These are phyloP conservation scores for Epinotia brunnichana DNA, from an alignment of 2,888 invertebrate genomes.

Conservation along the genomic window DNA sequence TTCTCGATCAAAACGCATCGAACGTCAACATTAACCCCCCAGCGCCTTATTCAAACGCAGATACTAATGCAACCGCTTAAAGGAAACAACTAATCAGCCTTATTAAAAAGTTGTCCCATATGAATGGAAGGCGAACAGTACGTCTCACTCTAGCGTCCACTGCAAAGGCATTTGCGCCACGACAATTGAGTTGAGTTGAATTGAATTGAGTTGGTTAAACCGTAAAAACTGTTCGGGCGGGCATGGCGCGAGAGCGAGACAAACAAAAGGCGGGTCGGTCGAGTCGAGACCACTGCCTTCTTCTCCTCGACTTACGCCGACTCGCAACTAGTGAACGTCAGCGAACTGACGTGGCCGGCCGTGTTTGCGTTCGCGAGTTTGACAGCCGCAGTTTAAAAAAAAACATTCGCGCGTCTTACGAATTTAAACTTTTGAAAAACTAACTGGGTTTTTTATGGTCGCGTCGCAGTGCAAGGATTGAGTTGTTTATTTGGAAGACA, in stretches of 20 bases:
- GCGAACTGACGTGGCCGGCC: constrained; percentile 79
- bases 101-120: constrained; percentile 56
- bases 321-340: constrained; percentile 82
- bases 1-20: constrained; percentile 69
- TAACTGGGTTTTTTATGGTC: constrained; percentile 58
- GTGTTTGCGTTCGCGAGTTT: constrained; percentile 67
- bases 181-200: constrained; percentile 84
- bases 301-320: constrained; percentile 82
- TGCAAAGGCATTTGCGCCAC: constrained; percentile 80
- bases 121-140: constrained; percentile 71
- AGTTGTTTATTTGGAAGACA: constrained; percentile 51
- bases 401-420: constrained; percentile 79
- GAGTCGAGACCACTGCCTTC: constrained; percentile 82
- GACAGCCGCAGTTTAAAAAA: constrained; percentile 70
- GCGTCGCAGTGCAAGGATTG: constrained; percentile 45
- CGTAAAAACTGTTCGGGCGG: constrained; percentile 82
- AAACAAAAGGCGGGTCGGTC: constrained; percentile 81
- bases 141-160: constrained; percentile 82
- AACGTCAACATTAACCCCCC: constrained; percentile 56
- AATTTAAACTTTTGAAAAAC: constrained; percentile 71
- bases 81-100: constrained; percentile 49
- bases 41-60: constrained; percentile 48
- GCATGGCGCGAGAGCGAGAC: constrained; percentile 79
- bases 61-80: constrained; percentile 32
- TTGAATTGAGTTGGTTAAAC: constrained; percentile 83